Conservation (phyloP, 2,888 invertebrate species). For the Pandemis heparana region DNA sequence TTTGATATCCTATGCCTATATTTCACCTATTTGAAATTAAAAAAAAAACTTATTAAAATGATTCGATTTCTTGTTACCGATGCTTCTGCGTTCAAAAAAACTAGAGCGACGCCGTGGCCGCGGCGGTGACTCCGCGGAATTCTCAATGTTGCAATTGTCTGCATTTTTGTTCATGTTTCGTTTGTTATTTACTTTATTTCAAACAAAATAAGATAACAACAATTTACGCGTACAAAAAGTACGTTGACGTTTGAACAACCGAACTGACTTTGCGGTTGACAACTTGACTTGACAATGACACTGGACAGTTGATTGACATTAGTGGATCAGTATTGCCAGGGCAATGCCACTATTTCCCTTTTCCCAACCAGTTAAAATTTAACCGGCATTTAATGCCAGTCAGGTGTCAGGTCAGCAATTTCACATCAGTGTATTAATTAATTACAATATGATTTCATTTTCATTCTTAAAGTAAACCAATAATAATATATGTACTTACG, state of each 20-base stretch:
- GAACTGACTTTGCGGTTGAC: not conserved
- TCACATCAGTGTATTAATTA: too few species aligned
- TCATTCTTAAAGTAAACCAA: too few species aligned
- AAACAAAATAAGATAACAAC: not conserved
- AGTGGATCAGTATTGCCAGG: constrained; percentile 15
- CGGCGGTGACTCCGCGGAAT: constrained; percentile 33
- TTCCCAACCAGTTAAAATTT: constrained; percentile 3
- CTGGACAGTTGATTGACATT: not conserved
- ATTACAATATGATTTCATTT: too few species aligned
- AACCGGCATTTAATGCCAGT: not conserved
- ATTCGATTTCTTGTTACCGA: constrained; percentile 11
- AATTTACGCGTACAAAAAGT: not conserved
- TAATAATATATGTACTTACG: too few species aligned
- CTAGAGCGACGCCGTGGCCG: constrained; percentile 34
- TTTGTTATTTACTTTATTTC: not conserved
- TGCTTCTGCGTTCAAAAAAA: constrained; percentile 38
- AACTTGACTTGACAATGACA: too few species aligned
- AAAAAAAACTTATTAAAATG: too few species aligned
- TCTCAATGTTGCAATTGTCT: constrained; percentile 21
- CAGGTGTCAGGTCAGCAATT: too few species aligned
- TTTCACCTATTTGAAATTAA: too few species aligned
- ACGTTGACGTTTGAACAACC: constrained; percentile 21
- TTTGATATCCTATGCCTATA: too few species aligned
- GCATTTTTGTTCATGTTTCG: constrained; percentile 18
- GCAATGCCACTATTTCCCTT: constrained; percentile 8